Percentiles rank a stretch among this genome's conserved stretches.
Conservation (phyloP, 2,113 vertebrate genomes). For the Phasianus colchicus region DNA sequence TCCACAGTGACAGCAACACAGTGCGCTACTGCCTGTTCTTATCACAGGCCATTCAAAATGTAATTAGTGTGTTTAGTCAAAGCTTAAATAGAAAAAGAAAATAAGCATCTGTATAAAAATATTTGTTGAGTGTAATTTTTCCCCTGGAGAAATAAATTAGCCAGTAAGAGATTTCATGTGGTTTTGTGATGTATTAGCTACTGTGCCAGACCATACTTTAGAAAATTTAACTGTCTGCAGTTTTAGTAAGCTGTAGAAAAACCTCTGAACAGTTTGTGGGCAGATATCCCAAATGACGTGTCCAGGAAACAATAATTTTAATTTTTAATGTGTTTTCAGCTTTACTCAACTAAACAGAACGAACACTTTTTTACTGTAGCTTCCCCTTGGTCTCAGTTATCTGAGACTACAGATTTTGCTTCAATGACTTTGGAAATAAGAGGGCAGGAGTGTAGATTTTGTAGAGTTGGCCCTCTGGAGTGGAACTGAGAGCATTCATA, state of each 20-base stretch:
- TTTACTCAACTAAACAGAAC: background rate
- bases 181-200: background rate
- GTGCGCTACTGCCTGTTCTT: background rate
- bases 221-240: background rate
- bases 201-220: background rate
- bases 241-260: background rate
- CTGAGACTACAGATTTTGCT: background rate
- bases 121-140: background rate
- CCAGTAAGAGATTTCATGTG: background rate
- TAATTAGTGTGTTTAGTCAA: constrained; percentile 7
- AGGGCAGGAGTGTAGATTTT: background rate
- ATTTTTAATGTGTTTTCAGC: background rate
- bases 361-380: background rate
- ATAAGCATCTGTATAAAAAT: constrained; percentile 6
- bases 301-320: background rate
- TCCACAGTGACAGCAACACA: background rate
- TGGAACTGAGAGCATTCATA: fast-evolving
- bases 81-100: constrained; percentile 15
- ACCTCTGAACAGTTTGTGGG: background rate
- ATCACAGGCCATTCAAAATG: constrained; percentile 1
- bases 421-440: background rate
- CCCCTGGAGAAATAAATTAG: background rate
- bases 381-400: background rate
- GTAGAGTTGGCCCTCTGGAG: background rate
- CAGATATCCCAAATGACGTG: background rate